A percentile compares a stretch with the other conserved stretches of the same genome.
These are phyloP conservation scores for Carapus acus DNA, from an alignment of 2,797 vertebrate species.

Conservation along the genomic window DNA sequence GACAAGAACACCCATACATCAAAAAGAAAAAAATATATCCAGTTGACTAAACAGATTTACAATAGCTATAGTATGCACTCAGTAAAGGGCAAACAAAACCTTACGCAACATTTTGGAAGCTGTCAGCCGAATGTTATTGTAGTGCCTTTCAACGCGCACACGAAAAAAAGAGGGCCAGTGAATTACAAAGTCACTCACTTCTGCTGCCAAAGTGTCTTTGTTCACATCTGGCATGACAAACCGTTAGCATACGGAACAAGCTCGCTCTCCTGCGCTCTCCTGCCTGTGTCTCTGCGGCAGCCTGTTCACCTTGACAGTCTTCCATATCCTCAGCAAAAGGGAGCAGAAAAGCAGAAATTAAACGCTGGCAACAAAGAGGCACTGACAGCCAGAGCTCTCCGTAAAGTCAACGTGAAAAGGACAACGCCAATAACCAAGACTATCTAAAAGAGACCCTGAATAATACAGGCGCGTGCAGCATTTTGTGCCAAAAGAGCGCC, in stretches of 20 bases:
- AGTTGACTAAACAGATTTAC: not conserved
- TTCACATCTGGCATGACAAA: slow-evolving; percentile 24
- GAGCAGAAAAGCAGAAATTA: slow-evolving; percentile 46
- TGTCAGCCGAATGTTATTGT: not conserved
- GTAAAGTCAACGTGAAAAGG: too few relatives aligned
- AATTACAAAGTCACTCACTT: slow-evolving; percentile 4
- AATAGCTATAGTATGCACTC: not conserved
- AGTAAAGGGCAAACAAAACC: slow-evolving; percentile 1
- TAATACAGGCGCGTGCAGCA: not conserved
- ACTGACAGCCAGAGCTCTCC: not conserved
- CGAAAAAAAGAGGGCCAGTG: not conserved
- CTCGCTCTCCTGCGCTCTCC: slow-evolving; percentile 22
- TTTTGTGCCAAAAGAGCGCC: slow-evolving; percentile 1
- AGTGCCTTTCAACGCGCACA: not conserved
- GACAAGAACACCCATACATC: slow-evolving; percentile 15
- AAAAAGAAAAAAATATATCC: not conserved
- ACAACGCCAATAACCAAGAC: too few relatives aligned
- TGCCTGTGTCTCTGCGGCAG: slow-evolving; percentile 39
- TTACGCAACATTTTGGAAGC: not conserved
- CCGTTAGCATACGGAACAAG: slow-evolving; percentile 4
- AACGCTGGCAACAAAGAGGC: slow-evolving; percentile 28
- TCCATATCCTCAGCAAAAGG: slow-evolving; percentile 42
- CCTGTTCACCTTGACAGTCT: slow-evolving; percentile 56
- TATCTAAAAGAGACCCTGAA: too few relatives aligned
- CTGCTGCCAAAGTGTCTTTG: slow-evolving; percentile 14